Evolutionary conservation across 2,113 vertebrate species (phyloP).

Genomic region (Gallinago undulata): DNA sequence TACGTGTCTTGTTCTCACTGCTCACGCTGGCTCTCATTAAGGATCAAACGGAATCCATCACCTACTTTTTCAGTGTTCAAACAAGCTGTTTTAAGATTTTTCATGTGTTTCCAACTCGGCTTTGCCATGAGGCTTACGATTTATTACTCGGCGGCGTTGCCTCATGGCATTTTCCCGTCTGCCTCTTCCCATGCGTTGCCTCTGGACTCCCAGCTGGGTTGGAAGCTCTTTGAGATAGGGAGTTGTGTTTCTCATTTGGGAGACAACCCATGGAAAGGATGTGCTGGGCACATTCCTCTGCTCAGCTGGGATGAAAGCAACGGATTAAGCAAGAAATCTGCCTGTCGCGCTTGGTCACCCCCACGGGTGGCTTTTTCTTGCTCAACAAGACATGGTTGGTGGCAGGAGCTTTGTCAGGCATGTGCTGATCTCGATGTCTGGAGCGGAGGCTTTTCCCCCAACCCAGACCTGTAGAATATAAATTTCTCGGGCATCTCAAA

Average conservation of each 20-base stretch:
- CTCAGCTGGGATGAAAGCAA: neutral
- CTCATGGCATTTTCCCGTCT: accelerated
- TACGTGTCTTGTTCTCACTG: accelerated
- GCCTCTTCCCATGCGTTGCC: neutral
- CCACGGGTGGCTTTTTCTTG: neutral
- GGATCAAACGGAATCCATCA: neutral
- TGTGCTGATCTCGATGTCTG: accelerated
- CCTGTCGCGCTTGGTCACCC: neutral
- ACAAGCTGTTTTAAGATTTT: neutral
- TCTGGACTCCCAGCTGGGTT: neutral
- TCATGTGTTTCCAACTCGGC: neutral
- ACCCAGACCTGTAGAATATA: accelerated
- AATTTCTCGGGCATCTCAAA: neutral
- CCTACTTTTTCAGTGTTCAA: neutral
- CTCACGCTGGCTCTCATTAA: accelerated
- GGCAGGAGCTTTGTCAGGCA: neutral
- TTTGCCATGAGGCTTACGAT: neutral
- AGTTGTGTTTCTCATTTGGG: neutral
- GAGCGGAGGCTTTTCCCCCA: neutral
- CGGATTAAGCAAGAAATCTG: neutral
- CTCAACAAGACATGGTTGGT: neutral
- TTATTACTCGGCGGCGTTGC: accelerated
- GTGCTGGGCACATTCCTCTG: neutral
- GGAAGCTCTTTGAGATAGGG: neutral
- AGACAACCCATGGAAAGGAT: neutral